Conservation (phyloP, 2,113 vertebrate genomes). For the Alosa alosa region DNA sequence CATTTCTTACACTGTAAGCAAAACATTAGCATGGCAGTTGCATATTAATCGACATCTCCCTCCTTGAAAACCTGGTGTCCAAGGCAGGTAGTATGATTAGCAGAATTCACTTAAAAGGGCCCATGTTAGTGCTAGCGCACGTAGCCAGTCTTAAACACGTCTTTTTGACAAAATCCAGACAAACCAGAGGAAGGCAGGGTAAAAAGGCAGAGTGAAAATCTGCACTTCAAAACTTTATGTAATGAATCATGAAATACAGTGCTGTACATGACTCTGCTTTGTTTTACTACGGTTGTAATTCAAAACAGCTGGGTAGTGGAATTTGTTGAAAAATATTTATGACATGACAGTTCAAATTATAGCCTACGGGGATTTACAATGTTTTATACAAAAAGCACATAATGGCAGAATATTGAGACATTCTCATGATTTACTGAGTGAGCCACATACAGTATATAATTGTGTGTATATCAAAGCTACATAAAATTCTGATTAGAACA, state of each 20-base stretch:
- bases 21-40: not conserved
- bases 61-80: not conserved
- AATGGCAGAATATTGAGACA: slow-evolving; percentile 6
- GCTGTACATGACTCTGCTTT: not conserved
- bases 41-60: not conserved
- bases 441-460: not conserved
- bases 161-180: not conserved
- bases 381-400: not conserved
- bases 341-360: not conserved
- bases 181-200: not conserved
- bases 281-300: not conserved
- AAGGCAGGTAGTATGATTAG: not conserved
- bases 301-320: not conserved
- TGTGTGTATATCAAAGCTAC: not conserved
- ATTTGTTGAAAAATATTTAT: slow-evolving; percentile 4
- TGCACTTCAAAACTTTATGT: not conserved
- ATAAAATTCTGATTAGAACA: not conserved
- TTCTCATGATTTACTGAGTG: slow-evolving; percentile 1
- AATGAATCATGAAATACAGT: not conserved
- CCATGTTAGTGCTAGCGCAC: not conserved
- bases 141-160: not conserved
- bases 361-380: not conserved
- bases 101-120: not conserved
- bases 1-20: not conserved
- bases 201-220: not conserved